Base-by-base conservation (phyloP, 1,140 invertebrate genomes). In the Wasmannia auropunctata region DNA sequence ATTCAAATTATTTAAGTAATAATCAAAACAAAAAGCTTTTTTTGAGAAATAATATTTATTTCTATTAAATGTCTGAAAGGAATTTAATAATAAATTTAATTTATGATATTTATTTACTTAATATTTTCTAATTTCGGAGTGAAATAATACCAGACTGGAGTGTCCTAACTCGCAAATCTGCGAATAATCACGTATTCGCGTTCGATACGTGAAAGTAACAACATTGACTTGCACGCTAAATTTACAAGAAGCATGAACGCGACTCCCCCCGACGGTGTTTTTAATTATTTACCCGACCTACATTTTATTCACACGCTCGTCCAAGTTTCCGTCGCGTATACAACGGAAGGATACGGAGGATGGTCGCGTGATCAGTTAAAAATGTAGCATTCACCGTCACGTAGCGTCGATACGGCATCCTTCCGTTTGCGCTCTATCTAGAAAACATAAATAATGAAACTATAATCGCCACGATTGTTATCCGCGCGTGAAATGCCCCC, bases 241-340 rank as follows among this genome's bases (percentile, higher is more conserved):
- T 83, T 72, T 28, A 28, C 14, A 83, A 72, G 19, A 25, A 74
- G 7, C 28, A 40, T n/a, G 14, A 31, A 51, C 8, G 19, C 46
- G 49, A 14, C 19, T 16, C 16, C 16, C 19, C 10, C 16, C 16
- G 19, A 49, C 25, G 7, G 14, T 22, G 19, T 25, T 58, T 34
- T 74, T 11, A 4, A 34, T 83, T 58, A 74, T 83, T 83, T 46
- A 83, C 46, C n/a, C 37, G 67, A 60, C 40, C 51, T 58, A 74
- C 79, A 83, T 83, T 83, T 83, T 83, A 83, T 74, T 83, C 67
- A 83, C 51, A 25, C 10, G 19, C n/a, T 83, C 67, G 40, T 83
- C 37, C 37, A 74, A 72, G 22, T 56, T 46, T 51, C 37, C n/a
- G n/a, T 74, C 51, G n/a, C 37, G 28, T 70, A n/a, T n/a, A 51